Evolutionary conservation across 1,140 invertebrate genomes (phyloP).

Genomic region (fruit fly (Drosophila melanogaster)): DNA sequence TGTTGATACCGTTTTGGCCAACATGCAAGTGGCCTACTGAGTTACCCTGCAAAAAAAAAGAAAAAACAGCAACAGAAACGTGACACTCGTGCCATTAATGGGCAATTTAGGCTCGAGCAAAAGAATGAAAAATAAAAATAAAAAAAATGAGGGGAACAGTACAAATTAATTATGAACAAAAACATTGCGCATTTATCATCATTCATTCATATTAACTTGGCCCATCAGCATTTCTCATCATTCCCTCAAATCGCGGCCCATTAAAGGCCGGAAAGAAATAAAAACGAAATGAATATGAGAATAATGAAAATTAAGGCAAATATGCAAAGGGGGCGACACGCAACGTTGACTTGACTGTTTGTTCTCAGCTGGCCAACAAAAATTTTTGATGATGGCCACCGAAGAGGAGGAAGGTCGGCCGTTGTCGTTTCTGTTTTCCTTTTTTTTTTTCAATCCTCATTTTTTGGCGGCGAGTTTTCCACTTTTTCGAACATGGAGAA

Average conservation of each 20-base stretch:
- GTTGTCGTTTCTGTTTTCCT: not conserved
- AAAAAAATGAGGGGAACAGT: constrained; percentile 2
- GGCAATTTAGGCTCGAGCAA: constrained; percentile 30
- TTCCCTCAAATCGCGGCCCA: constrained; percentile 40
- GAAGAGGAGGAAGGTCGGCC: constrained; percentile 17
- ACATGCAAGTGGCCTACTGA: not conserved
- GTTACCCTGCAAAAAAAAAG: not conserved
- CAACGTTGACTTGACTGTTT: constrained; percentile 44
- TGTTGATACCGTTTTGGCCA: constrained; percentile 12
- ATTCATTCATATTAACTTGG: constrained; percentile 46
- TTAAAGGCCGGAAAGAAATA: constrained; percentile 41
- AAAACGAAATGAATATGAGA: constrained; percentile 49
- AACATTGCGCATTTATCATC: constrained; percentile 46
- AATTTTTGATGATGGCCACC: constrained; percentile 30
- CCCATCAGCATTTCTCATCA: constrained; percentile 49
- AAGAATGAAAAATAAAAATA: constrained; percentile 26
- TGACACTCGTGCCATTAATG: constrained; percentile 23
- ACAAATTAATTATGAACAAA: constrained; percentile 46
- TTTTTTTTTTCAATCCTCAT: not conserved
- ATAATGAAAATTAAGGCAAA: constrained; percentile 47
- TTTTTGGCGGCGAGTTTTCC: not conserved
- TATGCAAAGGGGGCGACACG: constrained; percentile 48
- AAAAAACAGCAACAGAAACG: not conserved
- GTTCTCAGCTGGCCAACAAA: constrained; percentile 31
- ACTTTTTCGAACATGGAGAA: not conserved